Percentiles rank a stretch among this genome's conserved stretches.
These are phyloP conservation scores for Cyclina sinensis DNA, from an alignment of 1,140 invertebrate species.

Conservation along the genomic window DNA sequence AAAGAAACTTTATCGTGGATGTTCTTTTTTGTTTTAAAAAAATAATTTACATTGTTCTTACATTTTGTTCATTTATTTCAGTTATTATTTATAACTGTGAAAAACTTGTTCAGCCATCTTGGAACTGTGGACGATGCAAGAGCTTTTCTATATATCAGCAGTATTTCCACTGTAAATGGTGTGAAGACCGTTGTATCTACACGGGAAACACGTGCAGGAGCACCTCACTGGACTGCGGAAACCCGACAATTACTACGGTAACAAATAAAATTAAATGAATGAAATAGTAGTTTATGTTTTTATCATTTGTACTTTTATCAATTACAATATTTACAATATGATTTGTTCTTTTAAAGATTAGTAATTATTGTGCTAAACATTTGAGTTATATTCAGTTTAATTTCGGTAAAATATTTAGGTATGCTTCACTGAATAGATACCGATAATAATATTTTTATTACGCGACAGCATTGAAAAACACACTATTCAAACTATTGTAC, in stretches of 20 bases:
- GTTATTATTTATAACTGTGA: slow-evolving; percentile 42
- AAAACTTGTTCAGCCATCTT: background rate
- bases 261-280: background rate
- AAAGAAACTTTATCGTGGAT: background rate
- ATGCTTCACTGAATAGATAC: background rate
- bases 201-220: background rate
- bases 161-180: slow-evolving; percentile 34
- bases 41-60: no score
- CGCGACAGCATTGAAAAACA: no score
- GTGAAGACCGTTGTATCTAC: background rate
- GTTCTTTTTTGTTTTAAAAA: background rate
- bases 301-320: no score
- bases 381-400: no score
- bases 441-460: background rate
- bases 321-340: no score
- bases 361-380: no score
- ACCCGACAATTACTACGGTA: slow-evolving; percentile 33
- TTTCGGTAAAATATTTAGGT: no score
- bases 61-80: background rate
- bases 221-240: background rate
- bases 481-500: no score
- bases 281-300: no score
- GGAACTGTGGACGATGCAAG: slow-evolving; percentile 42
- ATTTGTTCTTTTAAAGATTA: no score
- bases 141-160: slow-evolving; percentile 1